Percentiles rank a stretch among this genome's conserved stretches.
Evolutionary conservation across 1,140 invertebrate genomes (phyloP).

Genomic region (Ericerus pela): DNA sequence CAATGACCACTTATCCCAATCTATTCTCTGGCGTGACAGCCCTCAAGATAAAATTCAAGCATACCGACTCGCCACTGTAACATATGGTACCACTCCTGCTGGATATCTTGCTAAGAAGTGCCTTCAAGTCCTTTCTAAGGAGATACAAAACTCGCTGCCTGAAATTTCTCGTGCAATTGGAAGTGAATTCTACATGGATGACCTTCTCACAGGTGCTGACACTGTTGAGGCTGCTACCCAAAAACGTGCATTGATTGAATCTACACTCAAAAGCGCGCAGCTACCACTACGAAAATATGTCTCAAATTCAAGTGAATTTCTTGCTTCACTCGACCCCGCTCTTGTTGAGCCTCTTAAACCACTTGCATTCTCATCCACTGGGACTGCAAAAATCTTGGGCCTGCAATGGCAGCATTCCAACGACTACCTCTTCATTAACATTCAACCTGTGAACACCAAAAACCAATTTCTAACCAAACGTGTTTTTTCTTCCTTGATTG

Average conservation of each 20-base stretch:
- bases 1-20: conserved; percentile 26
- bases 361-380: not conserved
- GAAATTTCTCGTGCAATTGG: conserved; percentile 18
- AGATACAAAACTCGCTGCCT: not conserved
- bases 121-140: conserved; percentile 19
- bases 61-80: conserved; percentile 25
- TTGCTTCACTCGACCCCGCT: too few species aligned
- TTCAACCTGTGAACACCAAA: not conserved
- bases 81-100: conserved; percentile 19
- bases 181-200: conserved; percentile 26
- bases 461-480: conserved; percentile 9
- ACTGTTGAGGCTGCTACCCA: conserved; percentile 19
- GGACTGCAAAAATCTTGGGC: conserved; percentile 14
- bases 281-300: too few species aligned
- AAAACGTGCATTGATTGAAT: too few species aligned
- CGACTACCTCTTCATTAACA: conserved; percentile 17
- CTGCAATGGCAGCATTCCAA: conserved; percentile 16
- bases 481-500: conserved; percentile 24
- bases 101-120: conserved; percentile 15
- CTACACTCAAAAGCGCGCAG: too few species aligned
- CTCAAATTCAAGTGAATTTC: too few species aligned
- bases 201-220: conserved; percentile 17
- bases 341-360: too few species aligned
- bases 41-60: conserved; percentile 23
- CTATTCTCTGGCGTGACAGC: conserved; percentile 26